Percentiles rank a stretch among this genome's conserved stretches.
Evolutionary conservation across 2,113 vertebrate genomes (phyloP).

Genomic region (Carassius carassius): DNA sequence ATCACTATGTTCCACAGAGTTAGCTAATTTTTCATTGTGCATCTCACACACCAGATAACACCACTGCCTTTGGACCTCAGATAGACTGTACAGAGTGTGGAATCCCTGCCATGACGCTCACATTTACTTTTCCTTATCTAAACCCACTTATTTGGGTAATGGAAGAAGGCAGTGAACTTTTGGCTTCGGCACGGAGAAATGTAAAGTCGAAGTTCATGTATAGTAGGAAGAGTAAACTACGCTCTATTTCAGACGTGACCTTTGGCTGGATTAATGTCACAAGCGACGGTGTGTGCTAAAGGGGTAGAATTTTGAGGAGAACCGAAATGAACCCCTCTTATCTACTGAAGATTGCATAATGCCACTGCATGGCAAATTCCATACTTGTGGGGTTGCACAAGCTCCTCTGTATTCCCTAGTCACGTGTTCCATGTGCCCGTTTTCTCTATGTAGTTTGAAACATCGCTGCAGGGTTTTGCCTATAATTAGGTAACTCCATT

Average conservation of each 20-base stretch:
- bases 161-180: background rate
- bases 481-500: conserved; percentile 42
- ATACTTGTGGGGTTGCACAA: conserved; percentile 49
- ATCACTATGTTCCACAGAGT: conserved; percentile 11
- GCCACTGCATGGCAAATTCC: background rate
- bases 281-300: conserved; percentile 52
- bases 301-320: conserved; percentile 18
- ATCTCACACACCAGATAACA: conserved; percentile 45
- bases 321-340: background rate
- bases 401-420: conserved; percentile 24
- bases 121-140: conserved; percentile 18
- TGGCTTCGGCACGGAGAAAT: background rate
- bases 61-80: conserved; percentile 63
- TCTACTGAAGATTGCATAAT: conserved; percentile 35
- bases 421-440: background rate
- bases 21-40: background rate
- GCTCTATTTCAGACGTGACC: background rate
- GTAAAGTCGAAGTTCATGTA: conserved; percentile 17
- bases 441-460: background rate
- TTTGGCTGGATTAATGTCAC: conserved; percentile 12
- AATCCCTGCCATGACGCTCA: conserved; percentile 51
- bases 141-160: conserved; percentile 15
- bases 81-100: conserved; percentile 53
- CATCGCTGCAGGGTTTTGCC: conserved; percentile 32
- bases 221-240: background rate